Evolutionary conservation across 2,888 invertebrate genomes (phyloP), one percentile per base, ranked within the genome.

Genomic region (Pecten maximus): DNA sequence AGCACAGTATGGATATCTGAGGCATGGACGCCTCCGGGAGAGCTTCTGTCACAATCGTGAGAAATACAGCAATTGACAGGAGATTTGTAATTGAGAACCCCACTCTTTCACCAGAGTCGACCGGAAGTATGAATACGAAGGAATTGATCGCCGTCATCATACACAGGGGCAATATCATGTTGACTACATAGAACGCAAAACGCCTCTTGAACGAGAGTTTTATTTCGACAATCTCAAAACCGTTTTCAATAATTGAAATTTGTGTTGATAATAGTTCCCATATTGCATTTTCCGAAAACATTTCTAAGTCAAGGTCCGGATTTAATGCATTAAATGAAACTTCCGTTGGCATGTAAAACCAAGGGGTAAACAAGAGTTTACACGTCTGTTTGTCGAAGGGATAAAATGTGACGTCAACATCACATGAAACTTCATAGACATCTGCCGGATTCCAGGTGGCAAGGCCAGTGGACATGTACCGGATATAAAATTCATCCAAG

Each of bases 61-160:
- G 74, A 35, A 35, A 74, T 12, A 74, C 74, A 15, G 74, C 74
- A 2, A 74, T 74, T 8, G 74, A 74, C 12, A 74, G 74, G 1
- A 74, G 74, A 10, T 74, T 74, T 0, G 74, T 74, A 12, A 74
- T 74, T 6, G 74, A 74, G 74, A 74, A 74, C 28, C 74, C 74
- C 2, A 74, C 28, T 15, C 74, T 6, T 28, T 74, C 74, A 28
- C 74, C 74, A 15, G 74, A 74, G 10, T 74, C 74, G 28, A 35
- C 74, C 74, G 74, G 74, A 35, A 74, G 74, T 74, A 74, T 74
- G 35, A 74, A 74, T 28, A 74, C 74, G 28, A 74, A 74, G 35
- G 74, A 74, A 23, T 74, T 74, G 0, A 74, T 74, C 10, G 74
- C 74, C 74, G 74, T 74, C 74, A 74, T 74, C 74, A 74, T 8